Base-by-base conservation (phyloP, 2,797 vertebrate species). In the Sebastes miniatus region DNA sequence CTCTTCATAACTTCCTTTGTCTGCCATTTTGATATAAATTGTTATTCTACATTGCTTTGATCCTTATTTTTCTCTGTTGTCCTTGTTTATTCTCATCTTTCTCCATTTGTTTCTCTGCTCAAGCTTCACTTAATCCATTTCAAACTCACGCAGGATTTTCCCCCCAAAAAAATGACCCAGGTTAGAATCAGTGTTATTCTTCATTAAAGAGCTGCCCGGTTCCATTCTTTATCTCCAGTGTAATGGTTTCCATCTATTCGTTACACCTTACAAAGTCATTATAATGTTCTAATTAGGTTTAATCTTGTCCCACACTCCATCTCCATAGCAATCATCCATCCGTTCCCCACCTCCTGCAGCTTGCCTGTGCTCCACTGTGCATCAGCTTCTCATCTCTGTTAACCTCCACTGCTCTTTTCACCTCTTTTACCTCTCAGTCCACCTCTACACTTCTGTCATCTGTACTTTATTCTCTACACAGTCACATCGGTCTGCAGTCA, bases 201-300 rank as follows among this genome's bases (percentile, higher is more conserved):
- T 80, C 74, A 82, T 83, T 75, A 72, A 68, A 73, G 11, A 78
- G 25, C 66, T 47, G 62, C 31, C 10, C 59, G 25, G 31, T 63
- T 85, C 63, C 29, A 67, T 87, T 69, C 75, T 79, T 88, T 76
- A 79, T 88, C 83, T 79, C 69, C 76, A 31, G 8, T 34, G 43
- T 83, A 87, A 88, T 69, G 66, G 65, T 58, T 79, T 78, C 78
- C 80, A 86, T 86, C 83, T 79, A 66, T 81, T 88, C 9, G 47
- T 80, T 81, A 75, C 81, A 76, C 80, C 73, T 78, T 72, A 80
- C 77, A 67, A 74, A 88, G 85, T 87, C 86, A 88, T 87, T 89
- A 89, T 75, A 81, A 86, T 81, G 73, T 70, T 75, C 50, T 90
- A 91, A 92, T 93, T 88, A 87, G 83, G 73, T 88, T 86, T 85